Evolutionary conservation across 2,113 vertebrate species (phyloP), one percentile per base, ranked within the genome.

Genomic region (Psophia crepitans): DNA sequence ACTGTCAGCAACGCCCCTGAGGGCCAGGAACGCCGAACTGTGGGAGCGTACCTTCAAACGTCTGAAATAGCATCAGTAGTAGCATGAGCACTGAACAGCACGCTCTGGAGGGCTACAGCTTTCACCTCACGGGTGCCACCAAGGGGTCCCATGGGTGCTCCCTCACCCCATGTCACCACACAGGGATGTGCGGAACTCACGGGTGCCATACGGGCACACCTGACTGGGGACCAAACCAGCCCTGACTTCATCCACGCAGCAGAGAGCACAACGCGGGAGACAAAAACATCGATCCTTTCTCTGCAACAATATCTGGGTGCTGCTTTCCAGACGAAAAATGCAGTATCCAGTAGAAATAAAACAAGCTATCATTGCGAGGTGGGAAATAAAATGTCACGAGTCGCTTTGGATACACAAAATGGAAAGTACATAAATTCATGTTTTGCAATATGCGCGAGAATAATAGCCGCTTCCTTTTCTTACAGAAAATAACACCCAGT

Each of bases 1-100:
- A 19, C 16, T 6, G 32, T 1, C 0, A 2, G 44, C 0, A 0
- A 28, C 1, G 71, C 32, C 26, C 6, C 17, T 0, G 43, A 46
- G 43, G 41, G 12, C 71, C 76, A 48, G 23, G 22, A 35, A 41
- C 1, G n/a, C 48, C 58, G 14, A 14, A 16, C 9, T 1, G 1
- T n/a, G 49, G 30, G 35, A 8, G 8, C 5, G 3, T 8, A 9
- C 13, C 75, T 30, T 33, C 35, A 35, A 22, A 69, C 35, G 32
- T 23, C 21, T 33, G 9, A 43, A 76, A 3, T 0, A 24, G 2
- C 48, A 21, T 0, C 9, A 2, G 2, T 0, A 46, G 11, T 1
- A 75, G 15, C 0, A 22, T 86, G 28, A 27, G 3, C 68, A 27
- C 5, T 0, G 33, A 22, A 3, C 8, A 23, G 2, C 30, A 20